Conservation (phyloP, 2,888 invertebrate species). For the Beris chalybata region DNA sequence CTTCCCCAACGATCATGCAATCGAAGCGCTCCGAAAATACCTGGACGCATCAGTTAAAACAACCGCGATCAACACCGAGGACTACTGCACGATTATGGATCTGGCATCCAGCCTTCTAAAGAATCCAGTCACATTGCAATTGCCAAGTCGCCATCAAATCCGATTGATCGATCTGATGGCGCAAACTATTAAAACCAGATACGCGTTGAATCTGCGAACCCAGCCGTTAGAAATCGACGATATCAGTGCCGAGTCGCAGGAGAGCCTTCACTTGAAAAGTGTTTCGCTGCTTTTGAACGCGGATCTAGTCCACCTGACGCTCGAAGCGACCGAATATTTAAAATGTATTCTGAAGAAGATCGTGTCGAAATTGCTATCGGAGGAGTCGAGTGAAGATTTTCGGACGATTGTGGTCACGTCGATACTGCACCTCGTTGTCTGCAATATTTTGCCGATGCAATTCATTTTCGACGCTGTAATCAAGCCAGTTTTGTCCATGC, state of each 20-base stretch:
- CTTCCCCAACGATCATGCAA: constrained; percentile 7
- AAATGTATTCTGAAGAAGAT: constrained; percentile 18
- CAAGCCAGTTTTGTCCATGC: background rate
- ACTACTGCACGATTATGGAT: constrained; percentile 21
- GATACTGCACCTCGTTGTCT: constrained; percentile 30
- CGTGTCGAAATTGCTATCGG: background rate
- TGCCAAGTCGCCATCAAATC: constrained; percentile 23
- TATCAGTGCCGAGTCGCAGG: constrained; percentile 16
- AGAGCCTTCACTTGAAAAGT: constrained; percentile 27
- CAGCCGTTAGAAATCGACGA: constrained; percentile 12
- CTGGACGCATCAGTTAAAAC: background rate
- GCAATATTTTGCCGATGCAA: constrained; percentile 23
- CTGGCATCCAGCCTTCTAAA: constrained; percentile 23
- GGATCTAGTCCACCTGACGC: constrained; percentile 10
- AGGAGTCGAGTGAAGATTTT: background rate
- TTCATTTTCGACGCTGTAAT: constrained; percentile 17
- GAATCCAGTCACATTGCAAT: constrained; percentile 5
- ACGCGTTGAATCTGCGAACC: constrained; percentile 11
- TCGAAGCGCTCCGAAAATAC: constrained; percentile 3
- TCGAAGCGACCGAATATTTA: constrained; percentile 14
- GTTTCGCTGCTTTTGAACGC: constrained; percentile 27
- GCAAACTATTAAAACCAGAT: constrained; percentile 19
- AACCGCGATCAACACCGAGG: constrained; percentile 14
- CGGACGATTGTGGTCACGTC: constrained; percentile 12
- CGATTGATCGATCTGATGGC: constrained; percentile 28